Percentiles rank a stretch among this genome's conserved stretches.
Conservation (phyloP, 1,140 invertebrate species). For the Drosophila teissieri region DNA sequence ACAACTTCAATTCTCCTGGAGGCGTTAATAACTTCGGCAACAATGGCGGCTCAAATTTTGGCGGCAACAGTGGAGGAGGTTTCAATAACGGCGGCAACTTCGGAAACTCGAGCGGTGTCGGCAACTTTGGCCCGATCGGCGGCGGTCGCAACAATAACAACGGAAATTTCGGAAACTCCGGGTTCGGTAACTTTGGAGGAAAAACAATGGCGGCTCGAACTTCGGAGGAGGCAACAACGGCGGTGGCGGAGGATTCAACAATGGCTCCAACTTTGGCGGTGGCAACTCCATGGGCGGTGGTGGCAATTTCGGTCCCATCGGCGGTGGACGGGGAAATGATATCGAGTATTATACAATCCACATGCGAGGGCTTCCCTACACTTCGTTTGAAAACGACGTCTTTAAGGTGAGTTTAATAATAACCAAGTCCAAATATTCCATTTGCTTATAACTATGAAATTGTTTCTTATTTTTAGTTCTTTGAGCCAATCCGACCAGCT, state of each 20-base stretch:
- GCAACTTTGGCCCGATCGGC: conserved; percentile 28
- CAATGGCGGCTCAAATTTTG: conserved; percentile 55
- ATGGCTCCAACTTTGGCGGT: conserved; percentile 43
- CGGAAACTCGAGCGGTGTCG: not conserved
- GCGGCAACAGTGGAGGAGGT: conserved; percentile 44
- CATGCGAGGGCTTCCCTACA: conserved; percentile 81
- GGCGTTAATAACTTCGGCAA: conserved; percentile 55
- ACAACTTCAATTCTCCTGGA: conserved; percentile 30
- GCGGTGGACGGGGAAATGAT: conserved; percentile 66
- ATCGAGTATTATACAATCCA: conserved; percentile 74
- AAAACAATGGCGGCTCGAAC: conserved; percentile 50
- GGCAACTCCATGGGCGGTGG: conserved; percentile 37
- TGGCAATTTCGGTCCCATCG: conserved; percentile 67
- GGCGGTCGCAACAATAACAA: conserved; percentile 67
- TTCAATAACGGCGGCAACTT: conserved; percentile 52
- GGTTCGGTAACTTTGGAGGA: conserved; percentile 49
- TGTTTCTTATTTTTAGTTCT: no score
- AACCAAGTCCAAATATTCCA: not conserved
- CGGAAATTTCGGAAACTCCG: conserved; percentile 45
- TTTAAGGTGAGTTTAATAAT: conserved; percentile 60
- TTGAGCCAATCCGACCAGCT: conserved; percentile 79
- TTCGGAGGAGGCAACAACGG: conserved; percentile 37
- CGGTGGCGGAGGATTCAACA: conserved; percentile 44
- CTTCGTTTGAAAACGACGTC: conserved; percentile 81
- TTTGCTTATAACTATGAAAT: no score